Evolutionary conservation across 1,140 invertebrate genomes (phyloP).

Genomic region (Lepidotrigona ventralis): DNA sequence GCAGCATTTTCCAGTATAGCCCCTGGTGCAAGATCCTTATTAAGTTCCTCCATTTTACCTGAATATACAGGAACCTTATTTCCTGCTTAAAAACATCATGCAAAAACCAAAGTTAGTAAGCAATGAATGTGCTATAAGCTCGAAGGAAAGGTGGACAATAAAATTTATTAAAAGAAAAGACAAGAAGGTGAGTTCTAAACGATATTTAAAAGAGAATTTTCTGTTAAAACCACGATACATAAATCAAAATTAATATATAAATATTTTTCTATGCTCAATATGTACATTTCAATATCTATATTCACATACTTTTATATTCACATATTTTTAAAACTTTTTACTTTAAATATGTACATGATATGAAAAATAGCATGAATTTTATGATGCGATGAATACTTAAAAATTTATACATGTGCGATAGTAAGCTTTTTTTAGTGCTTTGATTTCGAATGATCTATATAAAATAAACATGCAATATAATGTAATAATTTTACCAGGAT

Average conservation of each 20-base stretch:
- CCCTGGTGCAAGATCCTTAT: conserved; percentile 81
- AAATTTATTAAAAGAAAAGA: conserved; percentile 33
- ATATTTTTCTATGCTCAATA: neutral
- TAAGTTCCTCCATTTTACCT: conserved; percentile 81
- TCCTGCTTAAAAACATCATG: conserved; percentile 74
- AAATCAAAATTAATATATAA: conserved; percentile 8
- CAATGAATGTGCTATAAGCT: conserved; percentile 67
- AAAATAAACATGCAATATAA: conserved; percentile 33
- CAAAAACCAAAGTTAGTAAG: conserved; percentile 76
- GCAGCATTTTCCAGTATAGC: conserved; percentile 70
- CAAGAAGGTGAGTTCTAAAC: conserved; percentile 7
- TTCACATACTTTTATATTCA: neutral
- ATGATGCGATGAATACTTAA: neutral
- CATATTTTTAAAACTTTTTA: neutral
- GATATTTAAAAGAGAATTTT: neutral
- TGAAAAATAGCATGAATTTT: neutral
- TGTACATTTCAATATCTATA: neutral
- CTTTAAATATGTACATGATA: conserved; percentile 1
- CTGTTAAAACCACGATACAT: conserved; percentile 8
- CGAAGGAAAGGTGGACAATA: conserved; percentile 45
- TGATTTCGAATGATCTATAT: neutral
- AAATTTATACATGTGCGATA: neutral
- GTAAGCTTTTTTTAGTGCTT: conserved; percentile 15
- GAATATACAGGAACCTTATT: conserved; percentile 79
- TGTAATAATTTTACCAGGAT: conserved; percentile 72